Base-by-base conservation (phyloP, 2,888 invertebrate genomes). In the Therioaphis trifolii region DNA sequence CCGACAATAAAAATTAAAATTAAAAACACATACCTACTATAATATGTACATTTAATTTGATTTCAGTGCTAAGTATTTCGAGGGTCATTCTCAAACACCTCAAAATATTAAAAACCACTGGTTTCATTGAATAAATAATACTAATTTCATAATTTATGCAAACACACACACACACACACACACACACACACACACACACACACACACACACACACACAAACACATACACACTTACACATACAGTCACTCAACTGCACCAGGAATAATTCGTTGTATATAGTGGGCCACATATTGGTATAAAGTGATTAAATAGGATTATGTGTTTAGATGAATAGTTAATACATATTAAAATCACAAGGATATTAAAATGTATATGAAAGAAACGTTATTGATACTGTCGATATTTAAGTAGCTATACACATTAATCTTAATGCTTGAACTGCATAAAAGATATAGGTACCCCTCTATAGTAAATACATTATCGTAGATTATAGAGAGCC, bases 1-100 rank as follows among this genome's bases (percentile, higher is more conserved):
- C 24, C 0, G 27, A 55, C 27, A n/a, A 27, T 69, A 63, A 63
- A 35, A 52, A 68, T 63, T 24, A 49, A 77, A 68, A 68, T 52
- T 77, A 66, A 72, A 69, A 78, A 69, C 27, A 66, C 49, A 77
- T 61, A 55, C 2, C 35, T n/a, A n/a, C n/a, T n/a, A n/a, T n/a
- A n/a, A 29, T 24, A 24, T 46, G 18, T 24, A 43, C 63, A 24
- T 46, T 40, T 29, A 18, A n/a, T 78, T 78, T 24, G 18, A 40
- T 21, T 52, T 15, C 4, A 49, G 29, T 49, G 29, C 5, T 27
- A 61, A 63, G 35, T 12, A 66, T 52, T 78, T 68, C 68, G 52
- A 68, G 24, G 68, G 66, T 12, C 52, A 40, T 14, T 24, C 49
- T n/a, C 15, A 18, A 78, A 68, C 21, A 77, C n/a, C n/a, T 35